Evolutionary conservation across 2,113 vertebrate genomes (phyloP), one percentile per base, ranked within the genome.

Genomic region (Erinaceus europaeus): DNA sequence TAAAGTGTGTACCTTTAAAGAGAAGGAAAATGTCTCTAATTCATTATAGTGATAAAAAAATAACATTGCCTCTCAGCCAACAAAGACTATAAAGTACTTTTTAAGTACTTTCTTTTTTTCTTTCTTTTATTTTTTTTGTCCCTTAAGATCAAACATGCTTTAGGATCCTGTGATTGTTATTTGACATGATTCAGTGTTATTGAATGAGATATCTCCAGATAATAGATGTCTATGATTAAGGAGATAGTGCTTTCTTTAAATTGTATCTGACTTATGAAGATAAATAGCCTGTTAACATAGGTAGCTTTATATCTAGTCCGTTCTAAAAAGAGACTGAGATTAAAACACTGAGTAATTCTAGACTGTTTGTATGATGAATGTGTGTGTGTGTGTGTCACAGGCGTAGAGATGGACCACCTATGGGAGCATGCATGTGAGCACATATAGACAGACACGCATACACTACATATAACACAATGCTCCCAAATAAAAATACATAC

Each of bases 251-350:
- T 83, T 90, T 80, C 61, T 93, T 79, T 92, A 88, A 80, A 89
- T 89, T 84, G 20, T 86, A 86, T 68, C 73, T 86, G 87, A 88
- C 68, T 90, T 89, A 89, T 86, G 85, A 90, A 93, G 88, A 92
- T 82, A 62, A 93, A 94, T 90, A 72, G 46, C 80, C 87, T 86
- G 40, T 94, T 86, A 81, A 21, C 17, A 5, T 94, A 79, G 77
- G 74, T 53, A 89, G 59, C 42, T 84, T 84, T 68, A 67, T 68
- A 64, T 84, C 52, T 74, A 50, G 46, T 42, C 69, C 74, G n/a
- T 85, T 93, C 55, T 79, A 44, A 64, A 78, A 92, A 84, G 62
- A 90, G 25, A 25, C 25, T 53, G 53, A 77, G n/a, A 88, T 48
- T 61, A 84, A 75, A 79, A 50, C 78, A 55, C 67, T 67, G 76